A percentile compares a stretch with the other conserved stretches of the same genome.
Conservation (phyloP, 2,797 vertebrate genomes). For the Thalassophryne amazonica region DNA sequence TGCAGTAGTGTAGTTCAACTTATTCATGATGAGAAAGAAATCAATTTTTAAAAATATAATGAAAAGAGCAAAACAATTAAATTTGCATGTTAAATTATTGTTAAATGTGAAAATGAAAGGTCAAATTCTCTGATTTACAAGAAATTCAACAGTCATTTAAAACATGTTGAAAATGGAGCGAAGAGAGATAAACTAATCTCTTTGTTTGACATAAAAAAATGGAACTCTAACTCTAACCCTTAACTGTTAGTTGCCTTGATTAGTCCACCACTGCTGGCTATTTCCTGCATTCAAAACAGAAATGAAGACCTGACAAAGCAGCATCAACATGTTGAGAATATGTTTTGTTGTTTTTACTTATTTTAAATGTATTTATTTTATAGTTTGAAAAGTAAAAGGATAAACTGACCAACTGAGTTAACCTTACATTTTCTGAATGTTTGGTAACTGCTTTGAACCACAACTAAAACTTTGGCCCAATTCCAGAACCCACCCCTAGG, state of each 20-base stretch:
- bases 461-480: no score
- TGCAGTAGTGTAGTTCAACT: not conserved
- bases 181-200: slow-evolving; percentile 20
- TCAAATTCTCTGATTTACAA: slow-evolving; percentile 22
- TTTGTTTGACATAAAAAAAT: slow-evolving; percentile 14
- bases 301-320: no score
- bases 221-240: slow-evolving; percentile 16
- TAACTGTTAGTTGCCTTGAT: slow-evolving; percentile 21
- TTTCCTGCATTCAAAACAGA: not conserved
- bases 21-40: slow-evolving; percentile 7
- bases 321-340: no score
- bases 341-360: no score
- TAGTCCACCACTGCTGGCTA: not conserved
- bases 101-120: slow-evolving; percentile 23
- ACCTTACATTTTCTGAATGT: no score
- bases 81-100: slow-evolving; percentile 20
- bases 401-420: no score
- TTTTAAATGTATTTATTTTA: no score
- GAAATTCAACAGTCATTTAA: slow-evolving; percentile 33
- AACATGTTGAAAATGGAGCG: slow-evolving; percentile 13
- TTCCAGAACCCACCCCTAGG: no score
- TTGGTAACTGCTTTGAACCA: no score
- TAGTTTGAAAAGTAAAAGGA: no score
- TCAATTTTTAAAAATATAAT: slow-evolving; percentile 14
- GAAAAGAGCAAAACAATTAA: slow-evolving; percentile 9